Conservation (phyloP, 2,888 invertebrate species). For the Chymomyza amoena region DNA sequence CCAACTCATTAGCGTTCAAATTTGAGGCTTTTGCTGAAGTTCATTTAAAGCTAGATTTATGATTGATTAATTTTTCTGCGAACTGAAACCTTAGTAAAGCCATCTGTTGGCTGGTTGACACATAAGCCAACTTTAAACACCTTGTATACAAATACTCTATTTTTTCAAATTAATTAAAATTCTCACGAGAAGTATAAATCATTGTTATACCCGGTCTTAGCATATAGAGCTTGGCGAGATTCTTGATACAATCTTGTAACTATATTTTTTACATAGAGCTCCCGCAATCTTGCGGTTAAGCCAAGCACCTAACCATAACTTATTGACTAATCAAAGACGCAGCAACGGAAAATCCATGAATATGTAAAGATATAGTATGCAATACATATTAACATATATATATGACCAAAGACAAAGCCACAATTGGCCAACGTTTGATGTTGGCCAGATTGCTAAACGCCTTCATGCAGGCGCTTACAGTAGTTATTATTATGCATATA, state of each 20-base stretch:
- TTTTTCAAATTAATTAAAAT: not conserved
- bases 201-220: not conserved
- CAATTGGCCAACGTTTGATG: not conserved
- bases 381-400: not conserved
- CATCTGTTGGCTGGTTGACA: not conserved
- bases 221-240: not conserved
- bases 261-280: not conserved
- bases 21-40: not conserved
- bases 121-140: not conserved
- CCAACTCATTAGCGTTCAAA: not conserved
- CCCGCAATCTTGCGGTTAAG: slow-evolving; percentile 7
- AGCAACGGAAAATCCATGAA: not conserved
- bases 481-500: not conserved
- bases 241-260: slow-evolving; percentile 1
- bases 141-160: slow-evolving; percentile 3
- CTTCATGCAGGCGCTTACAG: slow-evolving; percentile 11
- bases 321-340: slow-evolving; percentile 50
- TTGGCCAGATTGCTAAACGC: slow-evolving; percentile 18
- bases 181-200: not conserved
- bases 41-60: not conserved
- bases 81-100: not conserved
- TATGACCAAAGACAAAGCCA: not conserved
- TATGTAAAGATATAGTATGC: not conserved
- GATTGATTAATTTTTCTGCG: slow-evolving; percentile 3
- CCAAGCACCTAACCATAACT: slow-evolving; percentile 30